A percentile compares a stretch with the other conserved stretches of the same genome.
Conservation (phyloP, 2,113 vertebrate species). For the Prinia subflava region DNA sequence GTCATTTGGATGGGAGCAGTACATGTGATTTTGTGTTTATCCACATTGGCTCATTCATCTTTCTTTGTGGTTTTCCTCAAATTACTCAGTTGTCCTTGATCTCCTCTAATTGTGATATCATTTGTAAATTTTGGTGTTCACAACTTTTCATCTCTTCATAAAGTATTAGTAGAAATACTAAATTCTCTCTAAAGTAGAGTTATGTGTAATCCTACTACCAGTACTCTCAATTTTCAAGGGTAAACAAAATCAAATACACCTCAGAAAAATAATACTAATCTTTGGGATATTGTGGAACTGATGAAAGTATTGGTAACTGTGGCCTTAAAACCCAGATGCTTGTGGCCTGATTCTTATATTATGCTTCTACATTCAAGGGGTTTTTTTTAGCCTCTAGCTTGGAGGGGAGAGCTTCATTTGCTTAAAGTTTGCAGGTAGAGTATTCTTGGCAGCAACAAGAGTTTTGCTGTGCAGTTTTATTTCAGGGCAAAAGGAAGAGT, state of each 20-base stretch:
- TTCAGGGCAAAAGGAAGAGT: background rate
- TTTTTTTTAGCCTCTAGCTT: background rate
- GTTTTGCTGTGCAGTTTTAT: background rate
- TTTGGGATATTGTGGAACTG: background rate
- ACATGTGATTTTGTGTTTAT: background rate
- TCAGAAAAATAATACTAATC: background rate
- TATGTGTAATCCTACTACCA: background rate
- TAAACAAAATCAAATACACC: background rate
- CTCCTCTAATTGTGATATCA: background rate
- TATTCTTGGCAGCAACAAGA: background rate
- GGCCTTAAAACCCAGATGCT: background rate
- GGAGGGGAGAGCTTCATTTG: background rate
- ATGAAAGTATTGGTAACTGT: background rate
- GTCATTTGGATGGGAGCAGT: background rate
- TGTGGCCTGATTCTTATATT: background rate
- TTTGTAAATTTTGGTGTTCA: background rate
- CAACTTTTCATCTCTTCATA: background rate
- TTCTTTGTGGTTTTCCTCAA: background rate
- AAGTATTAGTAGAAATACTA: background rate
- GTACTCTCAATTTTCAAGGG: background rate
- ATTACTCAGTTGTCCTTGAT: background rate
- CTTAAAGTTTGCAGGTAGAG: background rate
- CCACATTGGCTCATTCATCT: background rate
- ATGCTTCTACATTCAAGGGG: background rate
- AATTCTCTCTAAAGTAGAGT: background rate